Evolutionary conservation across 2,888 invertebrate genomes (phyloP).

Genomic region (Machimus rusticus): DNA sequence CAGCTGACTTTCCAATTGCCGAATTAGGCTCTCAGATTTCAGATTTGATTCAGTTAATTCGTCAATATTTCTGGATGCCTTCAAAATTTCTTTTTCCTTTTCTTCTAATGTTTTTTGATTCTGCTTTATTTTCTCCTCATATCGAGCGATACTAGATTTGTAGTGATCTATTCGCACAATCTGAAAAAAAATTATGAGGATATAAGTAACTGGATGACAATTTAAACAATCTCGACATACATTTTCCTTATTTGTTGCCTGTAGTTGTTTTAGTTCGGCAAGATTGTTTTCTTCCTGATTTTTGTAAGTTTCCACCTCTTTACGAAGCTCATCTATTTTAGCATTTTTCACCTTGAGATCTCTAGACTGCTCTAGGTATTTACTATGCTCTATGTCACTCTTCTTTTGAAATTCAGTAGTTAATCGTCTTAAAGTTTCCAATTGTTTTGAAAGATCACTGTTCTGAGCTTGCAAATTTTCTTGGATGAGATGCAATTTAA

Average conservation of each 20-base stretch:
- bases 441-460: constrained; percentile 57
- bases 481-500: constrained; percentile 59
- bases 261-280: constrained; percentile 53
- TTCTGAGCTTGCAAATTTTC: constrained; percentile 59
- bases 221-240: constrained; percentile 48
- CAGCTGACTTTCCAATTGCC: constrained; percentile 58
- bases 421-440: constrained; percentile 49
- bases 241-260: constrained; percentile 56
- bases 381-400: constrained; percentile 52
- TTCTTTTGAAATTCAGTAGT: constrained; percentile 54
- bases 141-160: constrained; percentile 58
- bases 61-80: constrained; percentile 57
- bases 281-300: constrained; percentile 44
- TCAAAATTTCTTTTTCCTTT: constrained; percentile 56
- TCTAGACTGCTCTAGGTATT: constrained; percentile 45
- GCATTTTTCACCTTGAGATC: constrained; percentile 56
- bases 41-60: constrained; percentile 59
- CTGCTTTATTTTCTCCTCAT: constrained; percentile 57
- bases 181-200: constrained; percentile 1
- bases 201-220: not conserved
- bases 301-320: constrained; percentile 54
- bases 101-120: constrained; percentile 57
- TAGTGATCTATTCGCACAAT: constrained; percentile 49
- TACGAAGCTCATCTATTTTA: constrained; percentile 56
- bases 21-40: constrained; percentile 59